Base-by-base conservation (phyloP, 2,113 vertebrate species). In the Pelvicachromis taeniatus region DNA sequence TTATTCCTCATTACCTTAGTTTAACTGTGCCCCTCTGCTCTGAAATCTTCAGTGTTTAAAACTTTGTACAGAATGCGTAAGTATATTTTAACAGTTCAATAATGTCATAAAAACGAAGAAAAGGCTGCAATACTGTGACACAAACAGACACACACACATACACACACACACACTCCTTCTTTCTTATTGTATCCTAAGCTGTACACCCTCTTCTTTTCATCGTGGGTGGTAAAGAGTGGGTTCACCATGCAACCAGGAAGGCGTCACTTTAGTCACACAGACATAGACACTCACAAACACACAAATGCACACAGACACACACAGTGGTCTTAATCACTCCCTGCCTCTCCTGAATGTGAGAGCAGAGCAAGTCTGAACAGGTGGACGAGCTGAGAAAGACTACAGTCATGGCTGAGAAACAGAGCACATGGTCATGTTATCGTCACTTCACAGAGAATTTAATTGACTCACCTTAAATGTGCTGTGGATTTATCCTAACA, bases 301-400 rank as follows among this genome's bases (percentile, higher is more conserved):
- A 88, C 77, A 88, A 53, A 63, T 21, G n/a, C 1, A 14, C 19
- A 85, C 65, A 58, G 9, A 61, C 75, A 26, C 17, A 84, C n/a
- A 89, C 59, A 83, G 14, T 56, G 81, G 84, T 38, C 77, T 87
- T 85, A 85, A 82, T 93, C 75, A 78, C 79, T 86, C 81, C 65
- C n/a, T 73, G 77, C 31, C 77, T 87, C 89, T 85, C 56, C 88
- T 87, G 58, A 86, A 82, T 91, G 86, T 88, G 79, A 88, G 89
- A 88, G 83, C 48, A 13, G 73, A 65, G 92, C 95, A 94, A 91
- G 95, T 91, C 90, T 94, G 82, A 91, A 95, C 94, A 94, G 92
- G 93, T 94, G 88, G 87, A 86, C 48, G 40, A 55, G 82, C 58
- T 85, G 81, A 81, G 81, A 78, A 48, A 82, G 81, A 38, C 70